These are phyloP conservation scores for Mechanitis messenoides DNA, from an alignment of 2,888 invertebrate genomes.

Conservation along the genomic window DNA sequence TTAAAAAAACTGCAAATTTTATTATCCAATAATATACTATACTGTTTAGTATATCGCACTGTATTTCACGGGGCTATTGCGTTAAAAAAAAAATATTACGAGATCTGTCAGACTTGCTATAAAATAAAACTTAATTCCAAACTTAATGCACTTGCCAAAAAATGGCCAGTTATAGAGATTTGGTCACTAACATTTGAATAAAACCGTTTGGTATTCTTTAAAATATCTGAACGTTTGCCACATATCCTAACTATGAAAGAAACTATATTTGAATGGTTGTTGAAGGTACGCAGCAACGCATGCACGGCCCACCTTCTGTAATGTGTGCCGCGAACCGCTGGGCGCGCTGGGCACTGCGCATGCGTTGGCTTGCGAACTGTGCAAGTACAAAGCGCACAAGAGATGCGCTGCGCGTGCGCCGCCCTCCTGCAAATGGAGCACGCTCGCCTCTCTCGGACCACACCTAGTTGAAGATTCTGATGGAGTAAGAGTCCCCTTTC, in stretches of 20 bases:
- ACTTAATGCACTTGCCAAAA: too few relatives aligned
- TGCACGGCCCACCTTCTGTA: constrained; percentile 97
- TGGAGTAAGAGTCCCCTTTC: constrained; percentile 78
- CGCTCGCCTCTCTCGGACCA: constrained; percentile 94
- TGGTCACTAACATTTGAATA: too few relatives aligned
- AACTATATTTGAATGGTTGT: neutral
- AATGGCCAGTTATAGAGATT: too few relatives aligned
- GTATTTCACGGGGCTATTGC: too few relatives aligned
- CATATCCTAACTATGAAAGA: neutral
- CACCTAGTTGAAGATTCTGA: constrained; percentile 95
- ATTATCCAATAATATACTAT: too few relatives aligned
- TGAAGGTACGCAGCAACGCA: constrained; percentile 91
- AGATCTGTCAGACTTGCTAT: too few relatives aligned
- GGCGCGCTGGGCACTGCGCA: constrained; percentile 94
- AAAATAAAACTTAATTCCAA: too few relatives aligned
- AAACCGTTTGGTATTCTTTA: too few relatives aligned
- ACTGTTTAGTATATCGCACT: too few relatives aligned
- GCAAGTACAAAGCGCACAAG: constrained; percentile 98
- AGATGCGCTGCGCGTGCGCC: constrained; percentile 94
- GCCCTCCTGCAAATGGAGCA: constrained; percentile 98
- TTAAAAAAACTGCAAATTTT: too few relatives aligned
- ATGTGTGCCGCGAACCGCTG: constrained; percentile 95
- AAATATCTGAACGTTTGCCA: neutral
- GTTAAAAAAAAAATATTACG: too few relatives aligned
- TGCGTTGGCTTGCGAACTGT: constrained; percentile 96